Base-by-base conservation (phyloP, 2,888 invertebrate genomes). In the Leucophenga montana region DNA sequence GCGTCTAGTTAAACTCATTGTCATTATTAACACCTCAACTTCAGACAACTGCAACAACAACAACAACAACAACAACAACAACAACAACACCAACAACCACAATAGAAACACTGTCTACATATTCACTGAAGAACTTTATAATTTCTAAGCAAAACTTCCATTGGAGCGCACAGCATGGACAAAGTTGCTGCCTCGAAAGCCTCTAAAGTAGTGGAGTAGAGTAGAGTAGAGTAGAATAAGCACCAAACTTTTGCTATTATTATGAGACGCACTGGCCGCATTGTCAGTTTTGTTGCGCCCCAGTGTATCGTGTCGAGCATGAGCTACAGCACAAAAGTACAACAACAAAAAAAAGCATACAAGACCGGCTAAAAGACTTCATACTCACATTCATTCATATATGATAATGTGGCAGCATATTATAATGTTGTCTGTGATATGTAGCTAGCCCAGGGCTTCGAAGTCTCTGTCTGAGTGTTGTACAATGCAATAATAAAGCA, bases 221-320 rank as follows among this genome's bases (percentile, higher is more conserved):
- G n/a, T n/a, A n/a, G n/a, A n/a, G n/a, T n/a, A n/a, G 13, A n/a
- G 8, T 33, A 31, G 16, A 67, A 79, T 82, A 79, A 82, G 79
- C 80, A 78, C 62, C 83, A 68, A 83, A 82, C 71, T 82, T 82
- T 79, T 74, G 75, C 82, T 78, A 82, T 82, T 82, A 84, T 84
- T 82, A 82, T 83, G 77, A 80, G 76, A 74, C 80, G 14, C 39
- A 18, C 13, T 22, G 3, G 16, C 22, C 57, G 75, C 78, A 77
- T 83, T 83, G 82, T 77, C 75, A 80, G 76, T 79, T 79, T 81
- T 83, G 83, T 84, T 79, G 79, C 81, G 75, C 83, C 81, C 83
- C 54, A 48, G 71, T 75, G 73, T 61, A 61, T 11, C 44, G 9
- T 44, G 54, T 18, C 18, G 18, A 53, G 31, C 66, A 33, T 31